A percentile compares a stretch with the other conserved stretches of the same genome.
Evolutionary conservation across 2,888 invertebrate genomes (phyloP).

Genomic region (Operophtera brumata): DNA sequence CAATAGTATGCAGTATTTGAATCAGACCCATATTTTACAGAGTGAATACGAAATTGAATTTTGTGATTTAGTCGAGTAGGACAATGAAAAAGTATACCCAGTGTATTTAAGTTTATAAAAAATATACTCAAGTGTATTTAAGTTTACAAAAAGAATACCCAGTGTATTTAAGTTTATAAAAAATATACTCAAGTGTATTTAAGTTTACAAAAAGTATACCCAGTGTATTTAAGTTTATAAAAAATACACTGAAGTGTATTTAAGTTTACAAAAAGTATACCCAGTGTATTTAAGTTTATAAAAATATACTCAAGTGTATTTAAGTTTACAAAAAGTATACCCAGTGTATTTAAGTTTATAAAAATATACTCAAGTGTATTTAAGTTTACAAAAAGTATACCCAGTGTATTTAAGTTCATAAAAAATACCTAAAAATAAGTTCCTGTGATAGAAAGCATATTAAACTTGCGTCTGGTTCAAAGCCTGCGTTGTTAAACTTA

Average conservation of each 20-base stretch:
- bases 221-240: neutral
- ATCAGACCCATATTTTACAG: neutral
- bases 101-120: too few species aligned
- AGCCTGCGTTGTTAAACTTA: neutral
- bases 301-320: too few species aligned
- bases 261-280: too few species aligned
- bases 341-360: too few species aligned
- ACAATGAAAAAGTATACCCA: neutral
- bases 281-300: too few species aligned
- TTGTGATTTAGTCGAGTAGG: neutral
- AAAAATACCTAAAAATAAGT: neutral
- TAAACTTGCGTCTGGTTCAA: slow-evolving; percentile 5
- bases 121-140: too few species aligned
- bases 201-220: neutral
- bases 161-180: too few species aligned
- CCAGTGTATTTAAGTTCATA: neutral
- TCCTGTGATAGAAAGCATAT: slow-evolving; percentile 7
- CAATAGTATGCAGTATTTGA: neutral
- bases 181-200: too few species aligned
- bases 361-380: too few species aligned
- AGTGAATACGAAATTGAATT: neutral
- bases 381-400: neutral
- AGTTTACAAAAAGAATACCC: too few species aligned
- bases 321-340: too few species aligned
- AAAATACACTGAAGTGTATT: too few species aligned